Evolutionary conservation across 2,888 invertebrate genomes (phyloP), one percentile per base, ranked within the genome.

Genomic region (Ectobius pallidus): DNA sequence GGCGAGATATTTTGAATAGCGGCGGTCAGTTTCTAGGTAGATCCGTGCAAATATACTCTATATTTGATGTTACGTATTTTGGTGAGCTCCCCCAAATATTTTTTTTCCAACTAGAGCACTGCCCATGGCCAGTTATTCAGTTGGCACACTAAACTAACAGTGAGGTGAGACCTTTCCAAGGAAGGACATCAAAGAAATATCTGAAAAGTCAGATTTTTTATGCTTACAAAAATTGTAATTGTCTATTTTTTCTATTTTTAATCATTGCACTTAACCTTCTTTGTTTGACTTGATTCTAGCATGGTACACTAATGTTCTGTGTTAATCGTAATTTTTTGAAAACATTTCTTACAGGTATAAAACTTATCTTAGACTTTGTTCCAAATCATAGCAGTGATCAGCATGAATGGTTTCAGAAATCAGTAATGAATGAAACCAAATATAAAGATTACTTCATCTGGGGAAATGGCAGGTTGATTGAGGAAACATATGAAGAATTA

Each of bases 351-450:
- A 46, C 67, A 82, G 81, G 72, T 71, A 68, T 82, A 34, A 81
- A 79, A 77, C 70, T 82, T 14, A 79, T 82, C n/a, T 68, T 82
- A 72, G 81, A 82, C 69, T 69, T 81, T 52, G 77, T 81, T 27
- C 82, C 81, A 39, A 81, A 81, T 75, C 80, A 81, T 70, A 80
- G 81, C 3, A 81, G 81, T 52, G 70, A 79, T 39, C 6, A 78
- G 49, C 81, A 81, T 44, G 27, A 69, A 25, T 82, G 82, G 81
- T 82, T 82, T 61, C n/a, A 71, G 27, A 63, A 46, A 16, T 46
- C 46, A 16, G 14, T 16, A 18, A 16, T 46, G 7, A 46, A 46
- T 3, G 46, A 46, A 4, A 3, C 7, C 46, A 46, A 14, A 3
- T 46, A 46, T 18, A 46, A 16, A 46, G 46, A 46, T 18, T 46